Evolutionary conservation across 2,888 invertebrate species (phyloP).

Genomic region (Crioceris asparagi): DNA sequence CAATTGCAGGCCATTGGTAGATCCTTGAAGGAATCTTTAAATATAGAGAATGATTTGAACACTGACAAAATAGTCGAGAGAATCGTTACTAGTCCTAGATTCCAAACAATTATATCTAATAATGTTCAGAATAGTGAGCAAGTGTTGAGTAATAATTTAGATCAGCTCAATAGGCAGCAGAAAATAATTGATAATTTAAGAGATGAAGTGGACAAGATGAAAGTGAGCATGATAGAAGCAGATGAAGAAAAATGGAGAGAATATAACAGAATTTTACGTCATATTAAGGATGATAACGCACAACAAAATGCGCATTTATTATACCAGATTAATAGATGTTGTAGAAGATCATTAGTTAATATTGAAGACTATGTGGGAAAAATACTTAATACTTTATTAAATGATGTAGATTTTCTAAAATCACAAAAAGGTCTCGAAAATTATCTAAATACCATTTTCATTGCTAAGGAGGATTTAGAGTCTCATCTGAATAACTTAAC

Average conservation of each 20-base stretch:
- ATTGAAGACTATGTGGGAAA: constrained; percentile 29
- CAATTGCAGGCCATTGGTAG: constrained; percentile 35
- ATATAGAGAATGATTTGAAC: constrained; percentile 23
- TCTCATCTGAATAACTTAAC: constrained; percentile 44
- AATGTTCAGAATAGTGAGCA: constrained; percentile 3
- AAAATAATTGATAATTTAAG: constrained; percentile 21
- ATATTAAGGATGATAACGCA: constrained; percentile 23
- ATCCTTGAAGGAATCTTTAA: constrained; percentile 29
- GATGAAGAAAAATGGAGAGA: constrained; percentile 22
- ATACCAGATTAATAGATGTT: constrained; percentile 28
- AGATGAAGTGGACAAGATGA: constrained; percentile 44
- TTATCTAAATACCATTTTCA: constrained; percentile 49
- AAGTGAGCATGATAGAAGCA: constrained; percentile 39
- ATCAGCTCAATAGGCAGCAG: constrained; percentile 17
- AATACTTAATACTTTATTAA: constrained; percentile 28
- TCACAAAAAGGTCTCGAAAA: constrained; percentile 43
- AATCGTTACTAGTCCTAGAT: constrained; percentile 30
- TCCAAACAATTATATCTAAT: constrained; percentile 24
- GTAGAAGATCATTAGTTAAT: constrained; percentile 27
- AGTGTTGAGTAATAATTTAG: constrained; percentile 6
- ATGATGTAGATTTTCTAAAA: constrained; percentile 26
- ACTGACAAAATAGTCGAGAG: constrained; percentile 33
- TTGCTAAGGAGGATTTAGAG: constrained; percentile 53
- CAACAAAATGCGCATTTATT: constrained; percentile 16
- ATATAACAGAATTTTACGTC: constrained; percentile 15